Conservation (phyloP, 2,888 invertebrate species). For the Acanthosoma haemorrhoidale region DNA sequence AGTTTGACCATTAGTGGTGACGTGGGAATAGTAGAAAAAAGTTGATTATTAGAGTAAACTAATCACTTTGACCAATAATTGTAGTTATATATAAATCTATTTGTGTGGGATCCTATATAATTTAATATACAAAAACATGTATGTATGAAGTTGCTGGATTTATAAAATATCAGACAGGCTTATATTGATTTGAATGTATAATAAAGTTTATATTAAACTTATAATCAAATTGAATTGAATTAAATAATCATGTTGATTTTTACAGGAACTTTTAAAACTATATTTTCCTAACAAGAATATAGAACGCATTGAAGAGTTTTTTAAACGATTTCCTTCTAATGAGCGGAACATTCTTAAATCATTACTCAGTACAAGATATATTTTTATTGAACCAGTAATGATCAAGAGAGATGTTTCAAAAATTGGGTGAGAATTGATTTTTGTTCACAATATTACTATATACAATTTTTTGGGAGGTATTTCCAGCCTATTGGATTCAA, state of each 20-base stretch:
- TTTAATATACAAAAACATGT: too few species aligned
- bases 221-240: neutral
- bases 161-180: too few species aligned
- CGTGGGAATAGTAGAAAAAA: too few species aligned
- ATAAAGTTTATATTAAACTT: neutral
- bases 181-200: too few species aligned
- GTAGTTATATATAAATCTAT: too few species aligned
- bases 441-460: neutral
- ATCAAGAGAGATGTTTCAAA: neutral
- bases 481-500: too few species aligned
- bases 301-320: conserved; percentile 22
- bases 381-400: conserved; percentile 17
- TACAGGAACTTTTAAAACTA: conserved; percentile 66
- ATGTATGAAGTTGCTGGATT: too few species aligned
- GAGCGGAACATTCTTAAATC: conserved; percentile 30
- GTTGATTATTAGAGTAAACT: too few species aligned
- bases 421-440: conserved; percentile 9
- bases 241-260: neutral
- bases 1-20: too few species aligned
- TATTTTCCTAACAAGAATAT: conserved; percentile 45
- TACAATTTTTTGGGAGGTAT: neutral
- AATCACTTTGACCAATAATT: too few species aligned
- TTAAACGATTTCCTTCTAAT: conserved; percentile 28
- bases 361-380: conserved; percentile 25
- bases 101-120: too few species aligned